These are phyloP conservation scores for Takifugu bimaculatus DNA, from an alignment of 2,113 vertebrate species.

Conservation along the genomic window DNA sequence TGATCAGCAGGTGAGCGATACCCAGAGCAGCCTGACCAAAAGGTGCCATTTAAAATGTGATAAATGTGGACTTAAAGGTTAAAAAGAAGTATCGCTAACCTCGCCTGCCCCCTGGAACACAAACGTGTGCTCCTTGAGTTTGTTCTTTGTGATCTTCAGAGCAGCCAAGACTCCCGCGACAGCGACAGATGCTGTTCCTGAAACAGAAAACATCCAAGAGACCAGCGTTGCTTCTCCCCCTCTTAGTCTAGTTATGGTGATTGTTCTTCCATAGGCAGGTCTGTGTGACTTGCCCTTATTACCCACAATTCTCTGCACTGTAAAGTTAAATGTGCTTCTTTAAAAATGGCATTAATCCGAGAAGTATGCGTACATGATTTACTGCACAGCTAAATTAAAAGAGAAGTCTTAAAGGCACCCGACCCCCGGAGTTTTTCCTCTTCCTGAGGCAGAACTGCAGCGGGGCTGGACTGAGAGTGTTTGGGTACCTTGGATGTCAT, in stretches of 20 bases:
- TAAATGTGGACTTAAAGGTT: no score
- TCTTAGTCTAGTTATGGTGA: no score
- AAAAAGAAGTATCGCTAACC: constrained; percentile 66
- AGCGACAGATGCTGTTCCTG: constrained; percentile 94
- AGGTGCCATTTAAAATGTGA: background rate
- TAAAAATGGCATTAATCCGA: no score
- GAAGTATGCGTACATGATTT: no score
- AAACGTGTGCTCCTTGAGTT: constrained; percentile 87
- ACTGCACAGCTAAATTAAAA: no score
- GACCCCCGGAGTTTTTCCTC: background rate
- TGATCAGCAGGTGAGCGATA: constrained; percentile 88
- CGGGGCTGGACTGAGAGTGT: background rate
- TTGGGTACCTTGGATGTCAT: constrained; percentile 92
- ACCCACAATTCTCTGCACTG: no score
- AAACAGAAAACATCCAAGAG: constrained; percentile 3
- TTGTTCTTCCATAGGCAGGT: no score
- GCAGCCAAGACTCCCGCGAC: constrained; percentile 90
- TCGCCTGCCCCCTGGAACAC: constrained; percentile 98
- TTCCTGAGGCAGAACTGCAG: background rate
- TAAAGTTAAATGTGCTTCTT: no score
- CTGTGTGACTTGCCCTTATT: no score
- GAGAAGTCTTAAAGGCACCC: background rate
- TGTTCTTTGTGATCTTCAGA: constrained; percentile 89
- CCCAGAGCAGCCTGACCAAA: constrained; percentile 86
- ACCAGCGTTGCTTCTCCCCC: no score